Base-by-base conservation (phyloP, 1,140 invertebrate genomes). In the Drosophila leontia region DNA sequence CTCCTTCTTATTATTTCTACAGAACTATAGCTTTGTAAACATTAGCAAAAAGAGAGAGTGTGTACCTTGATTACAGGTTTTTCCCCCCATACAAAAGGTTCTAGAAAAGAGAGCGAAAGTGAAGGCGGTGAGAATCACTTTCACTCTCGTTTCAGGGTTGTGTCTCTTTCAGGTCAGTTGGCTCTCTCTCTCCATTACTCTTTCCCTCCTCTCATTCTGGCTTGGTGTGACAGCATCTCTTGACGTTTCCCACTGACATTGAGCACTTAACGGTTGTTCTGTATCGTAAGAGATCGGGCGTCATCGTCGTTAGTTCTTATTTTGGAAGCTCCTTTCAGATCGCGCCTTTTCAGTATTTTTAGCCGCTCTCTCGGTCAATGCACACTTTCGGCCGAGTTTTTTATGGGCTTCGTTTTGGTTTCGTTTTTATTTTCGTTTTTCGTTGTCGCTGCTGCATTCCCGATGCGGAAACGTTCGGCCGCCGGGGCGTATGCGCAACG, bases 311-410 rank as follows among this genome's bases (percentile, higher is more conserved):
- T 45, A 62, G 60, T 61, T 78, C 72, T 87, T 70, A 80, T 84
- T 88, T 74, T 88, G 68, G 45, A 39, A 47, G 15, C 39, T 45
- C 53, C 29, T 39, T 47, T 34, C 51, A 51, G 59, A 69, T 59
- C 79, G 44, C 42, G 44, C 37, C 60, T 60, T 60, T 56, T 4
- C 17, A 42, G 23, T 78, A 77, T 77, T 77, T 77, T 77, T 77
- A 69, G 62, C 57, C 47, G 50, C 34, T 78, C 72, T 83, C 76
- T 64, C 81, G 81, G 81, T 87, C 84, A 86, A 82, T 82, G 75
- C 62, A 86, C 80, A 87, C 76, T 80, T 88, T 83, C 83, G 84
- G 81, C 80, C 85, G 80, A 83, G 58, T 87, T 87, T 79, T 83
- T 70, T 75, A 77, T 71, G 50, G 65, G 35, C 34, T 45, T 26